Conservation (phyloP, 2,888 invertebrate genomes). For the Dynastes maya region DNA sequence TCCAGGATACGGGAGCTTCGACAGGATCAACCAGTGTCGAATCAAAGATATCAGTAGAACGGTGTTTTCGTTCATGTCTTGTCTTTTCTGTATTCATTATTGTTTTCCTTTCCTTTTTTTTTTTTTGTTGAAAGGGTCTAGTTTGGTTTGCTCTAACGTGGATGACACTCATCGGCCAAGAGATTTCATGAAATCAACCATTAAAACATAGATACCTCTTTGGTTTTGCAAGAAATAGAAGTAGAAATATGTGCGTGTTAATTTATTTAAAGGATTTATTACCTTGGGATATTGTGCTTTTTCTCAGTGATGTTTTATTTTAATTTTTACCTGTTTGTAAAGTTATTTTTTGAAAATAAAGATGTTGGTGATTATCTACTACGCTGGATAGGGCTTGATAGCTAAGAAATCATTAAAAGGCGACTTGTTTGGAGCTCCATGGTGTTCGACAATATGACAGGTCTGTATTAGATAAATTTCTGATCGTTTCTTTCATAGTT, state of each 20-base stretch:
- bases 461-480: constrained; percentile 16
- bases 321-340: background rate
- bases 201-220: too few species aligned
- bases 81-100: background rate
- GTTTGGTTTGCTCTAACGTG: background rate
- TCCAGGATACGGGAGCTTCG: constrained; percentile 59
- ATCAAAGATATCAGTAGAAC: constrained; percentile 53
- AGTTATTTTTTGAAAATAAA: background rate
- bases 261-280: too few species aligned
- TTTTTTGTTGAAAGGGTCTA: background rate
- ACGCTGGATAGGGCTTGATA: too few species aligned
- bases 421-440: background rate
- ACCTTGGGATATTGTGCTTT: too few species aligned
- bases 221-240: too few species aligned
- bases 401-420: background rate
- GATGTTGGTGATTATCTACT: too few species aligned
- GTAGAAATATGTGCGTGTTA: too few species aligned
- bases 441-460: constrained; percentile 43
- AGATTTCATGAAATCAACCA: too few species aligned
- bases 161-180: background rate
- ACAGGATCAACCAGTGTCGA: constrained; percentile 60
- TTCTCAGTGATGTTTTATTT: background rate
- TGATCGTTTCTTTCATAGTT: background rate
- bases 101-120: background rate
- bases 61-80: constrained; percentile 41